Base-by-base conservation (phyloP, 2,797 vertebrate genomes). In the Muraenolepis orangiensis region DNA sequence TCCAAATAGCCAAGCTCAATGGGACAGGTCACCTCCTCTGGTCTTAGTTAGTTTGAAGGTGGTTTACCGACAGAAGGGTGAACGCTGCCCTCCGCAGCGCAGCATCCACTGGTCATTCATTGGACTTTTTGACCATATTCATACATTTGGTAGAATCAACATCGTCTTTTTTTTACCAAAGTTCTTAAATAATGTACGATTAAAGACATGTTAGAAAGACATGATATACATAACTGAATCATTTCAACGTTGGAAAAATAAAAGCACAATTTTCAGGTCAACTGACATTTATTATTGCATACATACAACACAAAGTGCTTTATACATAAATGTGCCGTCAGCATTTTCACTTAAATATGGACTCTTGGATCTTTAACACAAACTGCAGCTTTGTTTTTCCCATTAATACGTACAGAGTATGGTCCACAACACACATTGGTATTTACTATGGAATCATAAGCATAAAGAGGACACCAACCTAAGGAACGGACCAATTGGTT, bases 241-340 rank as follows among this genome's bases (percentile, higher is more conserved):
- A 57, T 57, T 57, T 57, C 20, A n/a, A n/a, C 51, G 20, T 23
- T 57, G 51, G n/a, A 64, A 10, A 20, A 66, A 67, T 7, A 31
- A 31, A 8, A 64, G 57, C 57, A 67, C 28, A 31, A 14, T 26
- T 69, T 66, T 82, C 78, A 79, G 87, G 75, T 88, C 78, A 89
- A 91, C 83, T 68, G 87, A 92, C 90, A 89, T 95, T 95, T 93
- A 97, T 96, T 97, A 96, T 96, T 97, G 95, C 90, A 93, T 91
- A 94, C 93, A 91, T 90, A 92, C 92, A 93, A 95, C 93, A 93
- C 90, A 94, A 94, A 95, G 89, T 89, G 92, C 86, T 93, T 94
- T 93, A 89, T 94, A 93, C 93, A 93, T 88, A 90, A 90, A 89
- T 94, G 86, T 93, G 92, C 88, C 94, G 87, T 90, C 90, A 86